Evolutionary conservation across 2,888 invertebrate species (phyloP), one percentile per base, ranked within the genome.

Genomic region (Watsonalla binaria): DNA sequence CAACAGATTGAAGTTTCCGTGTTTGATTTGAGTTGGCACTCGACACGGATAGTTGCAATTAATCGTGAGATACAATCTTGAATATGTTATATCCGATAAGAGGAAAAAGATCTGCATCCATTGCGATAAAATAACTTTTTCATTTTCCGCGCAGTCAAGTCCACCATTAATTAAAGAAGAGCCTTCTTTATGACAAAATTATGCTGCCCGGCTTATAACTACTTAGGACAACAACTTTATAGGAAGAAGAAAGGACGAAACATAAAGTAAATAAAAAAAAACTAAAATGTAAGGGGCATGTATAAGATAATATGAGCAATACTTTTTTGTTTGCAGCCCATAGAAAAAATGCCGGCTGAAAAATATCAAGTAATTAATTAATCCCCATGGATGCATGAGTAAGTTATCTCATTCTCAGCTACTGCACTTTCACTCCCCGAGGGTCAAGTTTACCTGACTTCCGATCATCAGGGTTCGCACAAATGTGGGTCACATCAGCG

Each of bases 371-470:
- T 24, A 24, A 24, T 24, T 24, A 24, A 24, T 24, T 24, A 2
- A 24, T 24, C 24, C 4, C 24, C 24, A 24, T 62, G 56, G 60
- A 60, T 63, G 61, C 54, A 9, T 6, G 52, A 57, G 54, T 51
- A 53, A 37, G 39, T 33, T 42, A 48, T 57, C 55, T 53, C 51
- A 57, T 59, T 56, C 63, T 58, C 59, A 54, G 81, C 88, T 86
- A 82, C 86, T 71, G 85, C 80, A 86, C 89, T 90, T 89, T 90
- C 89, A 83, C 89, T 82, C 72, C 58, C 66, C 69, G 15, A 76
- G 66, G 86, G 84, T 87, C 86, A 88, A 86, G 85, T 85, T 85
- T 83, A 83, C 68, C 74, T 67, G 74, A 76, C 77, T 81, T 78
- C 78, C 74, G 73, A 77, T 67, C 66, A 46, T 49, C 51, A 57